Evolutionary conservation across 92 coral and sea anemone genomes (phyloP), one percentile per base, ranked within the genome.

Genomic region (Phenganax subtilis): DNA sequence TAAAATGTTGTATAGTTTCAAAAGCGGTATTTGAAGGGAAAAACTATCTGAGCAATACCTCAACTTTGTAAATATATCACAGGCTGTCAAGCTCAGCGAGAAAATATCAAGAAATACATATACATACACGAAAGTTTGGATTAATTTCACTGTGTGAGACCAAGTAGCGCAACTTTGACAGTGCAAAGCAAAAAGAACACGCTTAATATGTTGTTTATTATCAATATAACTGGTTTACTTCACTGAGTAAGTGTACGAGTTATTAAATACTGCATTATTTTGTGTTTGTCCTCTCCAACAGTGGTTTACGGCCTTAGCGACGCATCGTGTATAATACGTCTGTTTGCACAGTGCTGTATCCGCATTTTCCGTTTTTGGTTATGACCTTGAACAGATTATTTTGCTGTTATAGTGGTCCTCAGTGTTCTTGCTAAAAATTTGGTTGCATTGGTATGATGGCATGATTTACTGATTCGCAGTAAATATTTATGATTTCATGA

Each of bases 261-360:
- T 27, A 29, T 76, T 27, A 52, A 76, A 29, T 57, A 28, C 25
- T 58, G 70, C 60, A 9, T 57, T 76, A 9, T 57, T 76, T 68
- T 76, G 81, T 57, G 9, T 57, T 30, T 44, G n/a, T 51, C 29
- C 29, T 76, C 6, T 54, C 53, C 37, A 47, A 76, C 47, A 37
- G 47, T 37, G 47, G 47, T 37, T 37, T 37, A 76, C 60, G 71
- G 81, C 81, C 81, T 29, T 76, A 76, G 81, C 81, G 81, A 76
- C 81, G 81, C 81, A 57, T 75, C 80, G 64, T 27, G 47, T 5
- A 37, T 37, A 27, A 47, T 68, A 53, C 73, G 47, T 68, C 54
- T 30, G 52, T 53, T 17, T 68, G 73, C 5, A 37, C 47, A 37
- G 47, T 68, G 73, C 73, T 0, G 29, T 51, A 3, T 12, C 37